Percentiles rank a stretch among this genome's conserved stretches.
Conservation (phyloP, 2,888 invertebrate genomes). For the Oscheius sp. region DNA sequence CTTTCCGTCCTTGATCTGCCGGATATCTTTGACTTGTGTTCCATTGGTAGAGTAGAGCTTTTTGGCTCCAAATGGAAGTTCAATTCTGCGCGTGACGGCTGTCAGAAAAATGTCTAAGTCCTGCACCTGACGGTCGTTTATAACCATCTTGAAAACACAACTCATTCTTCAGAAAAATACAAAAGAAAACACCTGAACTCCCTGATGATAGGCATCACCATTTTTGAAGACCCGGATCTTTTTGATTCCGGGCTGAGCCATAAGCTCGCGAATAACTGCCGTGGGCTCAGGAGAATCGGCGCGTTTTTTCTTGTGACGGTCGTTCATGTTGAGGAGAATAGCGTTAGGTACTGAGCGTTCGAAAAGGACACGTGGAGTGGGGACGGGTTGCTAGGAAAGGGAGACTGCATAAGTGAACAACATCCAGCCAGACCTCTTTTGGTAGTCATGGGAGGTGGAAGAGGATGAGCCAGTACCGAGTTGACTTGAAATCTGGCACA, state of each 20-base stretch:
- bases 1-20: conserved; percentile 33
- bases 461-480: too few relatives aligned
- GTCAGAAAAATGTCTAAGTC: conserved; percentile 35
- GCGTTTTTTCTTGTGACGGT: conserved; percentile 5
- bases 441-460: too few relatives aligned
- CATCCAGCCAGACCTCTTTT: too few relatives aligned
- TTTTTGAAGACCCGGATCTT: conserved; percentile 38
- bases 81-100: conserved; percentile 27
- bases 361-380: too few relatives aligned
- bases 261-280: conserved; percentile 18
- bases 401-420: too few relatives aligned
- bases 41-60: conserved; percentile 36
- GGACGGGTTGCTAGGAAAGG: too few relatives aligned
- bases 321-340: conserved; percentile 10
- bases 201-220: conserved; percentile 35
- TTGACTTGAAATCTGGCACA: too few relatives aligned
- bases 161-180: not conserved
- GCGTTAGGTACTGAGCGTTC: not conserved
- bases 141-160: conserved; percentile 26
- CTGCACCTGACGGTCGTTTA: conserved; percentile 34
- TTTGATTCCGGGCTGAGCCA: conserved; percentile 34
- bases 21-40: conserved; percentile 27
- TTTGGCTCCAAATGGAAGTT: conserved; percentile 36
- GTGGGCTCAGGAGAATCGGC: conserved; percentile 25
- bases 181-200: conserved; percentile 25